phyloP scores from a whole-genome alignment of 2,888 invertebrate genomes.

The Uloborus plumipes region DNA sequence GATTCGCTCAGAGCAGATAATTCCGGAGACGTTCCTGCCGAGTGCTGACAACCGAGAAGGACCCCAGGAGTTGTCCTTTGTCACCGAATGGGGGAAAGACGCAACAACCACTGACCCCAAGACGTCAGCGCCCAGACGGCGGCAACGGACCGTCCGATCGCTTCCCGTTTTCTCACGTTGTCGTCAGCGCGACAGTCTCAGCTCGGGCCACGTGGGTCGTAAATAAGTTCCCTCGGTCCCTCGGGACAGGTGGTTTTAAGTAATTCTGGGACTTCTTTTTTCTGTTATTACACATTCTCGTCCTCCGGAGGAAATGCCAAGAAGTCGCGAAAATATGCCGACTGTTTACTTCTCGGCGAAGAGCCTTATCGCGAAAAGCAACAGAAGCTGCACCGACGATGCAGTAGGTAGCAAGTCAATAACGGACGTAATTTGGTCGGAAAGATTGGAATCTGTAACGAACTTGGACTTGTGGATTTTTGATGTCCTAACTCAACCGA shows the following conservation, averaged over 20 bases:
- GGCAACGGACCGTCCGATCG: constrained; percentile 23
- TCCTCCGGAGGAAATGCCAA: constrained; percentile 9
- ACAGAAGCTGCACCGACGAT: too few species aligned
- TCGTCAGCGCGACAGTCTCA: neutral
- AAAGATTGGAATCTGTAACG: too few species aligned
- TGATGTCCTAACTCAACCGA: too few species aligned
- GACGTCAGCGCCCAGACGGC: constrained; percentile 45
- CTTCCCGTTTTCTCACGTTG: constrained; percentile 15
- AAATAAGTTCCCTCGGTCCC: constrained; percentile 43
- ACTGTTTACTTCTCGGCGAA: constrained; percentile 7
- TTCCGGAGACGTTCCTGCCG: constrained; percentile 15
- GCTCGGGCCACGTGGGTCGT: constrained; percentile 4
- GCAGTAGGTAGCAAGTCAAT: too few species aligned
- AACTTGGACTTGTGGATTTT: too few species aligned
- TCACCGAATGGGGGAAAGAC: constrained; percentile 31
- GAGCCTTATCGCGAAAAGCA: too few species aligned
- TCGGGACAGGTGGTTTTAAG: constrained; percentile 47
- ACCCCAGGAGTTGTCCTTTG: constrained; percentile 49
- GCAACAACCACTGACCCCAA: constrained; percentile 28
- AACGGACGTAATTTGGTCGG: too few species aligned
- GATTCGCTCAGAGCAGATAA: neutral
- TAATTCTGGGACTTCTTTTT: constrained; percentile 2
- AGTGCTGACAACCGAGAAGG: constrained; percentile 42
- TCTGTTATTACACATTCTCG: neutral
- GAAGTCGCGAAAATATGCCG: constrained; percentile 22